Percentiles rank a stretch among this genome's conserved stretches.
Evolutionary conservation across 2,113 vertebrate species (phyloP).

Genomic region (human): DNA sequence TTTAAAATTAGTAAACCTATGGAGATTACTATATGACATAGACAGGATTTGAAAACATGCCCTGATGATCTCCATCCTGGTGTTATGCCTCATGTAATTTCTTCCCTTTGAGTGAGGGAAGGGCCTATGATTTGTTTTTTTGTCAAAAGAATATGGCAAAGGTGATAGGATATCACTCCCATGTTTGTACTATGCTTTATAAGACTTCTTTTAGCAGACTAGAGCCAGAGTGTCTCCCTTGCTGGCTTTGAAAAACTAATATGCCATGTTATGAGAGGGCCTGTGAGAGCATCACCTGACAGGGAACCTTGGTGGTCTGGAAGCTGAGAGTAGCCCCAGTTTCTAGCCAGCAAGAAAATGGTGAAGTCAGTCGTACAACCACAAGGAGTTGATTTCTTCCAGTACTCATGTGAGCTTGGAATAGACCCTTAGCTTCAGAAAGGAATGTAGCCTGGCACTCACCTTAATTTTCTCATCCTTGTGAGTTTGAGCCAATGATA

Average conservation of each 20-base stretch:
- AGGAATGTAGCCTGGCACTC: not conserved
- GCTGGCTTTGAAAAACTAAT: not conserved
- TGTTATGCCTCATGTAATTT: not conserved
- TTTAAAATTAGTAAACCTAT: not conserved
- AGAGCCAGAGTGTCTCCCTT: not conserved
- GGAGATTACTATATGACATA: not conserved
- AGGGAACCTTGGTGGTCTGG: too few relatives aligned
- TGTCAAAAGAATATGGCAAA: not conserved
- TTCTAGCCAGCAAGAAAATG: not conserved
- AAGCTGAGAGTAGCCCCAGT: not conserved
- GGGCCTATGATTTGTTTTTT: not conserved
- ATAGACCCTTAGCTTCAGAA: not conserved
- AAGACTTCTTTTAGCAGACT: not conserved
- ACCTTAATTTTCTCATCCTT: not conserved
- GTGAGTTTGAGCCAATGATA: not conserved
- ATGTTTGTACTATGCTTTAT: not conserved
- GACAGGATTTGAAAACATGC: not conserved
- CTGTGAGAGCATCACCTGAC: not conserved
- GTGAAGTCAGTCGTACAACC: not conserved
- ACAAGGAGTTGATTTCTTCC: not conserved
- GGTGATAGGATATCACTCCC: not conserved
- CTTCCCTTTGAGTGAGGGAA: not conserved
- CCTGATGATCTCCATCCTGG: not conserved
- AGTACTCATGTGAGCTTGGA: not conserved
- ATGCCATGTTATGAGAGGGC: not conserved